Base-by-base conservation (phyloP, 92 coral and sea anemone genomes). In the Hydrozoanthus gracilis region DNA sequence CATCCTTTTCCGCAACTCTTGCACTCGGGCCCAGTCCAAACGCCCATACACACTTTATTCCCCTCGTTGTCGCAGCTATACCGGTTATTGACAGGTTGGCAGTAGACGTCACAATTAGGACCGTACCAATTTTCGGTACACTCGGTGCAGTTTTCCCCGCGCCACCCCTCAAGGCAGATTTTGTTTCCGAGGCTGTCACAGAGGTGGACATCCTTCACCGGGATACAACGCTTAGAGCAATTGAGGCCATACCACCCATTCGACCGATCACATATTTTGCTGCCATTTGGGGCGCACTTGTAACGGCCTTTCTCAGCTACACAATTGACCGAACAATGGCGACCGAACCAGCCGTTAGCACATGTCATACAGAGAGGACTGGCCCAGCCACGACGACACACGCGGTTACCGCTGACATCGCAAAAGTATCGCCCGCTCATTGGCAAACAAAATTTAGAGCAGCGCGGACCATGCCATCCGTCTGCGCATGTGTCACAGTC, bases 391-490 rank as follows among this genome's bases (percentile, higher is more conserved):
- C 73, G 51, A 39, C 71, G 84, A 46, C 93, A 91, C 18, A 83
- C 87, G 16, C 79, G 89, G 18, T 91, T 80, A 15, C 93, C 93
- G 52, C 50, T 67, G 17, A 27, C 27, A 54, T 91, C 87, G 55
- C 89, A 71, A 69, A 70, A 73, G 82, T 77, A 58, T 20, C 85
- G 85, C 17, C 85, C 54, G 58, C 85, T 80, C 85, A 80, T 80
- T 20, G 87, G 83, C 15, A 88, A 65, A 76, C 93, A 91, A 51
- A 78, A 85, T 79, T 64, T 91, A 51, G 82, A 82, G 35, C 93
- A 91, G 44, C 86, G 83, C 10, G 50, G 14, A 47, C 93, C 93
- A 60, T 91, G 77, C 93, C 93, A 91, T 7, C 93, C 93, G 8
- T 18, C 35, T 10, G 86, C 84, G 72, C 93, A 91, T 5, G 85